phyloP scores from a whole-genome alignment of 2,113 vertebrate genomes.

The Hirundichthys speculiger region DNA sequence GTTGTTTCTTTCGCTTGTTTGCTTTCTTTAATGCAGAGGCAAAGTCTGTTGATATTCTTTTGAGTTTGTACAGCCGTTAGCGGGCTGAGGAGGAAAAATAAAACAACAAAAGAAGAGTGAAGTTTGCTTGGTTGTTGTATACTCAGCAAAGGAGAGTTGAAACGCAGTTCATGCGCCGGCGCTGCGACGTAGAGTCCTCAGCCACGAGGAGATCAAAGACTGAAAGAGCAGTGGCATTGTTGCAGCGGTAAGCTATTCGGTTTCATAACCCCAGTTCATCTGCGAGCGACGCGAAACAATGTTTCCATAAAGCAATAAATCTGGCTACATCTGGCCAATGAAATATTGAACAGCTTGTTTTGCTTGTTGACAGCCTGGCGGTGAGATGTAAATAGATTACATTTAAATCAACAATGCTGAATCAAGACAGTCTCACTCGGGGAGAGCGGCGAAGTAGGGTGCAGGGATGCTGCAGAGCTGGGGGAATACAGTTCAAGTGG shows the following conservation, averaged over 20 bases:
- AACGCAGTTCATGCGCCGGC: slow-evolving; percentile 62
- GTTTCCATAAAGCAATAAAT: slow-evolving; percentile 25
- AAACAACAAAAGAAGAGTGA: slow-evolving; percentile 61
- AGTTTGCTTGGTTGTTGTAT: slow-evolving; percentile 48
- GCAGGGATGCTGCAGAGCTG: slow-evolving; percentile 18
- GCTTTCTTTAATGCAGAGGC: slow-evolving; percentile 73
- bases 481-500: slow-evolving; percentile 49
- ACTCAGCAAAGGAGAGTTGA: slow-evolving; percentile 65
- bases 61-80: slow-evolving; percentile 71
- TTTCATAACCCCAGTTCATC: slow-evolving; percentile 29
- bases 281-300: slow-evolving; percentile 32
- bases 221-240: slow-evolving; percentile 37
- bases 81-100: slow-evolving; percentile 57
- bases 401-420: slow-evolving; percentile 69
- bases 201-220: slow-evolving; percentile 53
- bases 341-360: slow-evolving; percentile 49
- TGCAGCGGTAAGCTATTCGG: slow-evolving; percentile 22
- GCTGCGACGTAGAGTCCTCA: slow-evolving; percentile 45
- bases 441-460: slow-evolving; percentile 26
- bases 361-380: slow-evolving; percentile 37
- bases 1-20: slow-evolving; percentile 72
- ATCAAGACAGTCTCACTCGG: slow-evolving; percentile 49
- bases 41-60: slow-evolving; percentile 74
- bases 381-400: slow-evolving; percentile 62
- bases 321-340: slow-evolving; percentile 46